A percentile compares a stretch with the other conserved stretches of the same genome.
Conservation (phyloP, 2,888 invertebrate genomes). For the Pristionchus mayeri region DNA sequence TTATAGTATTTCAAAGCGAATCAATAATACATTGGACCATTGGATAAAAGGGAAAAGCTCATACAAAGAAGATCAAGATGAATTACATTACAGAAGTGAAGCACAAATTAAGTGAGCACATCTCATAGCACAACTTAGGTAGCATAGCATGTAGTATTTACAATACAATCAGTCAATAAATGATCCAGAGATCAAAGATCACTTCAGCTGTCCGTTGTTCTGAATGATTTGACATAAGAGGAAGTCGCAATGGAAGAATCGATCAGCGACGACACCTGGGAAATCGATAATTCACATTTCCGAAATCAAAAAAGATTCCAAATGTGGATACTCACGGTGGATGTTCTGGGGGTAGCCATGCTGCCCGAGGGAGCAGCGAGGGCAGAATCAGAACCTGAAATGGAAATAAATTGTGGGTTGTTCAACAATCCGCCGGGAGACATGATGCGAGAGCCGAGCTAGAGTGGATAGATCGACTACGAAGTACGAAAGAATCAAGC, state of each 20-base stretch:
- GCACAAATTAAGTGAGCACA: background rate
- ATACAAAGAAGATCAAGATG: slow-evolving; percentile 2
- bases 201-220: slow-evolving; percentile 30
- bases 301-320: background rate
- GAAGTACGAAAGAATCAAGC: too few species aligned
- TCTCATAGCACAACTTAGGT: background rate
- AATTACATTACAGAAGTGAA: background rate
- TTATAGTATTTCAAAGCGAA: slow-evolving; percentile 13
- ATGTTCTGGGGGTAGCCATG: slow-evolving; percentile 30
- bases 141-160: background rate
- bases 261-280: slow-evolving; percentile 39
- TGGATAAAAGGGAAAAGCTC: slow-evolving; percentile 5
- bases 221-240: slow-evolving; percentile 42
- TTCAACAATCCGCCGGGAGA: too few species aligned
- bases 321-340: background rate
- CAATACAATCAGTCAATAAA: background rate
- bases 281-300: background rate
- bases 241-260: slow-evolving; percentile 42
- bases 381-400: slow-evolving; percentile 1
- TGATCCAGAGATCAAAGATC: slow-evolving; percentile 17
- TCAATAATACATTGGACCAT: slow-evolving; percentile 6
- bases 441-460: too few species aligned
- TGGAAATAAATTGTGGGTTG: too few species aligned
- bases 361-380: slow-evolving; percentile 12
- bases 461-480: too few species aligned